Evolutionary conservation across 2,797 vertebrate species (phyloP).

Genomic region (Galagoides demidoff): DNA sequence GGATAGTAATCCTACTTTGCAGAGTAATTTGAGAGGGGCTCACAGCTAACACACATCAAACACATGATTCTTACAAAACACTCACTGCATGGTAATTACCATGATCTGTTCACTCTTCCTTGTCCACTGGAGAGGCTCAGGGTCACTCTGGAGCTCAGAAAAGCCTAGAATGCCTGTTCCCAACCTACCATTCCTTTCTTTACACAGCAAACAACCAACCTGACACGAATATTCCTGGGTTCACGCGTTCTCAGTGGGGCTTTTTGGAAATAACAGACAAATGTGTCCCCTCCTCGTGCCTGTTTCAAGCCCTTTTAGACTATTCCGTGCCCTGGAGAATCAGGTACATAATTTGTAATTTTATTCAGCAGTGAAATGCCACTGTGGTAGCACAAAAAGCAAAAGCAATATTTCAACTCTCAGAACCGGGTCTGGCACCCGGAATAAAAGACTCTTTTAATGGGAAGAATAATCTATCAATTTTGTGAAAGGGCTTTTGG

Average conservation of each 20-base stretch:
- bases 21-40: neutral
- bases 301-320: conserved; percentile 23
- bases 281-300: neutral
- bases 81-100: neutral
- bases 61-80: neutral
- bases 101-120: neutral
- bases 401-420: conserved; percentile 71
- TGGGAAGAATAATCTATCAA: conserved; percentile 80
- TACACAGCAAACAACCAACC: neutral
- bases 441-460: conserved; percentile 80
- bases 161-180: neutral
- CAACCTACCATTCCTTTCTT: neutral
- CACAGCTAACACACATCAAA: neutral
- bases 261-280: conserved; percentile 41
- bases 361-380: conserved; percentile 70
- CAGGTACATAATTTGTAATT: conserved; percentile 67
- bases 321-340: conserved; percentile 55
- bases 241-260: neutral
- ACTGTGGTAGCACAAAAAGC: conserved; percentile 9
- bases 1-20: neutral
- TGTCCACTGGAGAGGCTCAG: neutral
- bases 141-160: neutral
- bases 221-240: neutral
- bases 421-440: conserved; percentile 70
- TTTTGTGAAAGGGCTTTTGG: conserved; percentile 77